Evolutionary conservation across 2,797 vertebrate species (phyloP).

Genomic region (Melanotaenia maccullochi): DNA sequence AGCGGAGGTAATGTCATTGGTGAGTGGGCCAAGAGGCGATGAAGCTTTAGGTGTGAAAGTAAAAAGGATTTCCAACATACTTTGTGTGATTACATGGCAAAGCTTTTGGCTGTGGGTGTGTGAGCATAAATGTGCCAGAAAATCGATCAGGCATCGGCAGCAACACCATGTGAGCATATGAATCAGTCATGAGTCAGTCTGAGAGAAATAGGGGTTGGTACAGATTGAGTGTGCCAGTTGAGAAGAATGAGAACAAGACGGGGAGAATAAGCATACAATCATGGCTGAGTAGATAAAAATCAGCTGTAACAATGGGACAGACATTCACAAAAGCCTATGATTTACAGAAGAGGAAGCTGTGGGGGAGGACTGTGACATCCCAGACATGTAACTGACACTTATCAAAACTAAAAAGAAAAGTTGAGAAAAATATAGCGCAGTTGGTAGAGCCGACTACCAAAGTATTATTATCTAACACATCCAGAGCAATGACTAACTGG

Average conservation of each 20-base stretch:
- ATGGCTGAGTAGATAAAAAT: constrained; percentile 46
- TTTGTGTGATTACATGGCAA: constrained; percentile 65
- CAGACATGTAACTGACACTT: constrained; percentile 31
- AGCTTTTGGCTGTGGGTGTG: constrained; percentile 37
- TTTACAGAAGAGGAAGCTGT: constrained; percentile 58
- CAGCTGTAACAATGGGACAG: constrained; percentile 56
- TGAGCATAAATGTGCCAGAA: constrained; percentile 52
- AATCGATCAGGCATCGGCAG: constrained; percentile 57
- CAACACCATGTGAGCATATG: constrained; percentile 49
- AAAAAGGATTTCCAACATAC: constrained; percentile 63
- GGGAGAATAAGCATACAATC: constrained; percentile 56
- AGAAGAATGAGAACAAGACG: constrained; percentile 46
- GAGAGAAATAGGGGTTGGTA: constrained; percentile 53
- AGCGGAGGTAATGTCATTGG: constrained; percentile 44
- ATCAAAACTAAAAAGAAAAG: constrained; percentile 15
- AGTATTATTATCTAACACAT: constrained; percentile 18
- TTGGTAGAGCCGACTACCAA: constrained; percentile 11
- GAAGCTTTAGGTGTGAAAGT: constrained; percentile 62
- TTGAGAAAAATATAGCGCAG: constrained; percentile 27
- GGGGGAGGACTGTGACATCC: constrained; percentile 59
- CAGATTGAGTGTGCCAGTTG: constrained; percentile 47
- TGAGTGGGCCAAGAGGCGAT: constrained; percentile 42
- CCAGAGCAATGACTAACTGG: constrained; percentile 21
- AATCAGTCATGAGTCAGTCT: constrained; percentile 52
- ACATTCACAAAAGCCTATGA: constrained; percentile 74